Percentiles rank a stretch among this genome's conserved stretches.
phyloP scores from a whole-genome alignment of 2,113 vertebrate species.

The Thomomys bottae region DNA sequence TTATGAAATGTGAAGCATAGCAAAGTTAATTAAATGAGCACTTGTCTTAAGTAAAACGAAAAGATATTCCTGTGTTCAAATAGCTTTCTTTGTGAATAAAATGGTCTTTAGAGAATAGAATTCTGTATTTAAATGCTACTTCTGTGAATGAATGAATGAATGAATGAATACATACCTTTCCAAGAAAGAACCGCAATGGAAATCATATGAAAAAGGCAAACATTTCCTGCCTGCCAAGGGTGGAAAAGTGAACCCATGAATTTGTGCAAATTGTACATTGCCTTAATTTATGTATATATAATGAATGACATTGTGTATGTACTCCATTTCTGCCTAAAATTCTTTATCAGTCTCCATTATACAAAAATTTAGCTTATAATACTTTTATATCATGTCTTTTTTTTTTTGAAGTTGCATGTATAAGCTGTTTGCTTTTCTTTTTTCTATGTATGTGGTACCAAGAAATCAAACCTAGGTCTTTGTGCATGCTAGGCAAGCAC shows the following conservation, averaged over 20 bases:
- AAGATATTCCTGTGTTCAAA: conserved; percentile 27
- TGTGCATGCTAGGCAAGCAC: no score
- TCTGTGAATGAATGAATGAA: conserved; percentile 7
- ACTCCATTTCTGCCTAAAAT: conserved; percentile 60
- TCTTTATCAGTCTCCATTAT: conserved; percentile 57
- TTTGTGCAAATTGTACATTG: conserved; percentile 77
- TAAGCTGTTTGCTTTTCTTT: conserved; percentile 74
- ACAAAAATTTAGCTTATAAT: conserved; percentile 74
- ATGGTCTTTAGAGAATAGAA: conserved; percentile 56
- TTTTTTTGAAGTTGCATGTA: conserved; percentile 79
- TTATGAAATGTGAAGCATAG: conserved; percentile 6
- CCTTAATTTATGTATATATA: conserved; percentile 85
- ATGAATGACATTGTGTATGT: conserved; percentile 56
- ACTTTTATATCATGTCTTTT: conserved; percentile 81
- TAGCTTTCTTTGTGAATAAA: conserved; percentile 72
- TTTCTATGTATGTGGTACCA: no score
- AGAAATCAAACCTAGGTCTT: no score
- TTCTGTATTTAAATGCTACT: conserved; percentile 62
- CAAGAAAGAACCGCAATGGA: conserved; percentile 40
- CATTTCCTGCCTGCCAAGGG: background rate
- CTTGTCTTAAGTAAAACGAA: conserved; percentile 45
- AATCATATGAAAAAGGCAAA: conserved; percentile 6
- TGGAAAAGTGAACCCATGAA: background rate
- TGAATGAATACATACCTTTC: background rate
- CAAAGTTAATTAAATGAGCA: conserved; percentile 5